Base-by-base conservation (phyloP, 1,140 invertebrate species). In the Contarinia nasturtii region DNA sequence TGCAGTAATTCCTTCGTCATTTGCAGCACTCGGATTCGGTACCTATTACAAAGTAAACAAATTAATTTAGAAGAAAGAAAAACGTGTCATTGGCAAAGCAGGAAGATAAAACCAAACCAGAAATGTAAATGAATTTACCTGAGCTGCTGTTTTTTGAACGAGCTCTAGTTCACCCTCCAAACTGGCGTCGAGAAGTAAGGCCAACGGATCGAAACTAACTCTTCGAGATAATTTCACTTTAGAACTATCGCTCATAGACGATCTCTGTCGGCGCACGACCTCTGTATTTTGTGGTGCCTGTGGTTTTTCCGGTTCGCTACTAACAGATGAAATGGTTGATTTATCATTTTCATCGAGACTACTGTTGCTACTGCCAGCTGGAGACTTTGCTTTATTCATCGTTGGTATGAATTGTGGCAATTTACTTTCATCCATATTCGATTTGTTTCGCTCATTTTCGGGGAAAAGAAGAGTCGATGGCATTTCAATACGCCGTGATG, bases 1-100 rank as follows among this genome's bases (percentile, higher is more conserved):
- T 27, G 96, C 95, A 2, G 96, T 99, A 53, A 98, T 98, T 67
- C 95, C 80, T 79, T 97, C 77, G 78, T 85, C 93, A 67, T 97
- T 98, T 15, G 91, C 85, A n/a, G 87, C 85, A 65, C 89, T 94
- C 19, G 90, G 87, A 74, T 96, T 79, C 75, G 63, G 74, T 60
- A 96, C 93, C 73, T 93, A 78, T n/a, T 49, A 96, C 92, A 72
- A 93, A 78, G 49, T 5, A 19, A 42, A 42, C 7, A 42, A 15
- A 20, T 11, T n/a, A 34, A 14, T 8, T 8, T 34, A 14, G 14
- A 34, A 34, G 33, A 34, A 14, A 34, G 14, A 7, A 34, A 8
- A 34, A 8, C 7, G 14, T 34, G 7, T 34, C 7, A 10, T 27
- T 27, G 27, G 10, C 27, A 27, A 27, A 27, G 10, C 3, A 27